Conservation (phyloP, 2,113 vertebrate species). For the Henicopernis longicauda region DNA sequence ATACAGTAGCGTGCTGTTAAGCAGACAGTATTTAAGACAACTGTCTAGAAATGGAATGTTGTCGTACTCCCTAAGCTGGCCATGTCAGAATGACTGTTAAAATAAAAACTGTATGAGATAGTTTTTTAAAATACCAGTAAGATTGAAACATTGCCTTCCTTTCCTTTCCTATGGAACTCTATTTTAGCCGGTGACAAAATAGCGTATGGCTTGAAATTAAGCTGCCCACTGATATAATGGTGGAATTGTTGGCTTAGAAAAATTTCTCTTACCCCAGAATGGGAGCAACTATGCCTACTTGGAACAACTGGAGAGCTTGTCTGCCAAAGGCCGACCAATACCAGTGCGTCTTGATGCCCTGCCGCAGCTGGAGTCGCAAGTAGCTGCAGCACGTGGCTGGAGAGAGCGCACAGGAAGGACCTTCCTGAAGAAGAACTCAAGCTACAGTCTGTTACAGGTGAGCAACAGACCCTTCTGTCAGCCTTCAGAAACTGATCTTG, state of each 20-base stretch:
- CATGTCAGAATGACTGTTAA: neutral
- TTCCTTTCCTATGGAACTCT: neutral
- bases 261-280: constrained; percentile 68
- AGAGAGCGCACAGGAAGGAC: constrained; percentile 92
- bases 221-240: neutral
- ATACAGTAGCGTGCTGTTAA: neutral
- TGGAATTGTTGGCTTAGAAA: neutral
- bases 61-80: neutral
- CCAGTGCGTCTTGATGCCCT: constrained; percentile 89
- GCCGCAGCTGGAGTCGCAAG: constrained; percentile 94
- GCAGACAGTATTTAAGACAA: neutral
- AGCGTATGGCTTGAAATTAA: neutral
- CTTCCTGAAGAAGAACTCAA: constrained; percentile 99
- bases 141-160: neutral
- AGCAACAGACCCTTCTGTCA: neutral
- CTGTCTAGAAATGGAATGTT: neutral
- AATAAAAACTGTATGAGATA: neutral
- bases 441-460: constrained; percentile 91
- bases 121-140: neutral
- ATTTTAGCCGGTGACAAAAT: neutral
- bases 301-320: constrained; percentile 91
- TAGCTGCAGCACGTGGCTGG: constrained; percentile 91
- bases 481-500: neutral
- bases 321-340: constrained; percentile 91
- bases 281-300: constrained; percentile 91